Evolutionary conservation across 2,797 vertebrate species (phyloP).

Genomic region (Carduelis carduelis): DNA sequence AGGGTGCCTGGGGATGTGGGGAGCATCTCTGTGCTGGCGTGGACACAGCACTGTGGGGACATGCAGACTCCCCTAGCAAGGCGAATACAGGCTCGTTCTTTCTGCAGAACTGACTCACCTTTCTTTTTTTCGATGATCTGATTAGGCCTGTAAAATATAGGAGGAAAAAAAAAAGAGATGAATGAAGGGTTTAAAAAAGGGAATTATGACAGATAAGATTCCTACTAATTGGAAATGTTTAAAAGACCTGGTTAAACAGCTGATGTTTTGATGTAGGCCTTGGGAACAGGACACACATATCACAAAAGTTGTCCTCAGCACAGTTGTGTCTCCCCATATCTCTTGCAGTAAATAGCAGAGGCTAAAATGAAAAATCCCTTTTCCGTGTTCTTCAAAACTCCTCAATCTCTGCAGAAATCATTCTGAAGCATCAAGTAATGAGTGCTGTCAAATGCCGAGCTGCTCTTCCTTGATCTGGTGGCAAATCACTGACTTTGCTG

Average conservation of each 20-base stretch:
- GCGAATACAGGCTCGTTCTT: accelerated
- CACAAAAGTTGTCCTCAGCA: background rate
- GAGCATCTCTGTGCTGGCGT: accelerated
- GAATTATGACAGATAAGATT: background rate
- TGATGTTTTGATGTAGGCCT: background rate
- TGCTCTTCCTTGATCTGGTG: background rate
- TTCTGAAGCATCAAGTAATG: background rate
- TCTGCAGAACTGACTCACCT: accelerated
- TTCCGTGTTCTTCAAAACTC: background rate
- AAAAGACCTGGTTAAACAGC: background rate
- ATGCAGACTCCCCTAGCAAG: background rate
- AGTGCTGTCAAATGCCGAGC: background rate
- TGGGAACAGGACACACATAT: background rate
- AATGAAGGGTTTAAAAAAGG: background rate
- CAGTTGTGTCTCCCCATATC: background rate
- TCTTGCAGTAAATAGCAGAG: background rate
- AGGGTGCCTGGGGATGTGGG: accelerated
- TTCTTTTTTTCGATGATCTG: background rate
- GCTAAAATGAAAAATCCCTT: background rate
- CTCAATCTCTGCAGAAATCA: background rate
- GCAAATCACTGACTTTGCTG: background rate
- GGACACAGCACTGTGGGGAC: accelerated
- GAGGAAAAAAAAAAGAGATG: background rate
- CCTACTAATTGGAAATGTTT: background rate
- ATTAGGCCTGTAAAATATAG: background rate